A percentile compares a stretch with the other conserved stretches of the same genome.
Conservation (phyloP, 2,113 vertebrate genomes). For the Cynoglossus semilaevis region DNA sequence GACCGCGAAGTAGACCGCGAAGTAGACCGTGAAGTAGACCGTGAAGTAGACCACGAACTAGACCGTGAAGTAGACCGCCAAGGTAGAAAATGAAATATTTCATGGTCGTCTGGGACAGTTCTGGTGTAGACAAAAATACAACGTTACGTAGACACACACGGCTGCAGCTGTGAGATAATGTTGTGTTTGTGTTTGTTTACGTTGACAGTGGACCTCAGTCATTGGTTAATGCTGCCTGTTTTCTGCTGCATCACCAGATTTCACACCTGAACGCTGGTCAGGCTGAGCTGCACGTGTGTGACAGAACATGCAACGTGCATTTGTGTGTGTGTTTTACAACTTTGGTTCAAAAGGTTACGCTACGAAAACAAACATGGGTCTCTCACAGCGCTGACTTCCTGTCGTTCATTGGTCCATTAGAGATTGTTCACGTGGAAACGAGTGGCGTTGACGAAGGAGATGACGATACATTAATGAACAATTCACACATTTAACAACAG, state of each 20-base stretch:
- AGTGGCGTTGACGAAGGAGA: constrained; percentile 5
- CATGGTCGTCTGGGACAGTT: too few relatives aligned
- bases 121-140: constrained; percentile 1
- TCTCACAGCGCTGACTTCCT: constrained; percentile 51
- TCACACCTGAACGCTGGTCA: not conserved
- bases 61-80: too few relatives aligned
- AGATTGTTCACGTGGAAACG: constrained; percentile 11
- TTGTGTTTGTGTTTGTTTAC: constrained; percentile 5
- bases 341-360: constrained; percentile 36
- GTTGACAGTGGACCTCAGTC: constrained; percentile 43
- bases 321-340: constrained; percentile 11
- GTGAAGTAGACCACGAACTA: too few relatives aligned
- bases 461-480: constrained; percentile 1
- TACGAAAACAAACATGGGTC: constrained; percentile 41
- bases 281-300: not conserved
- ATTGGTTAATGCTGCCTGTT: constrained; percentile 58
- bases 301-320: not conserved
- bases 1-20: too few relatives aligned
- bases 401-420: constrained; percentile 33
- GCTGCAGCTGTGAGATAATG: too few relatives aligned
- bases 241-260: constrained; percentile 11
- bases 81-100: too few relatives aligned
- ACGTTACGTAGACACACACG: not conserved
- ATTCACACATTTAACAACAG: constrained; percentile 1
- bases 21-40: too few relatives aligned